Base-by-base conservation (phyloP, 2,888 invertebrate genomes). In the Synanthedon andrenaeformis region DNA sequence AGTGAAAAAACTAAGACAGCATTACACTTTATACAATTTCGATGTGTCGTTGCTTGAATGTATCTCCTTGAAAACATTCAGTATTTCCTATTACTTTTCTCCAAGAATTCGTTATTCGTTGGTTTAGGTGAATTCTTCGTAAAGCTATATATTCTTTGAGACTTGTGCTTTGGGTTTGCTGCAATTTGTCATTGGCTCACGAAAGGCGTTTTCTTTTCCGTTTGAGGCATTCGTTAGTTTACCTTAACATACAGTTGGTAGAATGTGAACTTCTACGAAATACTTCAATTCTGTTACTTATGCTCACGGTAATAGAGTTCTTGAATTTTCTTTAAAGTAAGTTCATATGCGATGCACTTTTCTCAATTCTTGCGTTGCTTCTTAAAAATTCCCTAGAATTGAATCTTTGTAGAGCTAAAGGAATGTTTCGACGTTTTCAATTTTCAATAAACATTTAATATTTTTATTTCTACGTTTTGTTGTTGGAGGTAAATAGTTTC, bases 141-240 rank as follows among this genome's bases (percentile, higher is more conserved):
- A 45, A 45, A 45, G 45, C 45, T 45, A 13, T 45, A 13, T 14
- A 13, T 45, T 45, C 45, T 45, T 45, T 45, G 45, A 45, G 45
- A 45, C 13, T 8, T 45, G 45, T 14, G 45, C 57, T 55, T 55
- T 57, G 51, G 53, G 56, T 55, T 59, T 56, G 50, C 56, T 64
- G 58, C 65, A 60, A 61, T 65, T 62, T 65, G 62, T 65, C 62
- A 62, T 62, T 61, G 59, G 60, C 60, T 61, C 45, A 45, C 13
- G 13, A 45, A 45, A 45, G 45, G 14, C 45, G 45, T 45, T 45
- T 45, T 14, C 45, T 45, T 45, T 45, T 45, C 45, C 45, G 45
- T 45, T 45, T 45, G 45, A 45, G 45, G 45, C 14, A 45, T 45
- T 45, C 45, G 45, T 45, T 45, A 45, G 45, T 45, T 45, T 45